phyloP scores from a whole-genome alignment of 2,113 vertebrate species.

The Mastomys coucha region DNA sequence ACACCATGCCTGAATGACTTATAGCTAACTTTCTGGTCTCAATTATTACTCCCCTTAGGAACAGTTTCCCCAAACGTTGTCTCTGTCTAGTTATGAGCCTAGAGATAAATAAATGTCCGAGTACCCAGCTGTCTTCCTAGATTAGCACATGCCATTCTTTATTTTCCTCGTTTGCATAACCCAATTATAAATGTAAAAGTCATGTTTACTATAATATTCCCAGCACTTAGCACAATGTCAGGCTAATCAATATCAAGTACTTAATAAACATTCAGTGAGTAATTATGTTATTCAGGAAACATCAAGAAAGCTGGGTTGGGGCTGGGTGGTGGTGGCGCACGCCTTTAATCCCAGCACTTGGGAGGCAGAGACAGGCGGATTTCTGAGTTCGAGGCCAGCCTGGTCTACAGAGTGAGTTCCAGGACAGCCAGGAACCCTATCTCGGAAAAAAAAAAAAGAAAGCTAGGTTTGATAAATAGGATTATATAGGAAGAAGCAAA shows the following conservation, averaged over 20 bases:
- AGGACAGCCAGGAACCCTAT: too few relatives aligned
- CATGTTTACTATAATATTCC: neutral
- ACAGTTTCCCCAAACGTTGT: neutral
- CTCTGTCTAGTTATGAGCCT: neutral
- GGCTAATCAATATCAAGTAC: neutral
- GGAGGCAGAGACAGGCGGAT: too few relatives aligned
- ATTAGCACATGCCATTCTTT: neutral
- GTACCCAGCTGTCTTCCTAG: neutral
- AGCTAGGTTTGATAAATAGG: too few relatives aligned
- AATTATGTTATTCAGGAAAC: neutral
- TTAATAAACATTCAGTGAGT: neutral
- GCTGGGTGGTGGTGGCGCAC: too few relatives aligned
- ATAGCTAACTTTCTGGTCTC: neutral
- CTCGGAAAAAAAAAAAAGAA: too few relatives aligned
- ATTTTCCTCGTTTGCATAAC: neutral
- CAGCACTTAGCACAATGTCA: neutral
- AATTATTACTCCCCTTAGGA: neutral
- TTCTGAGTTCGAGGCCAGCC: too few relatives aligned
- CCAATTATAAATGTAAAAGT: constrained; percentile 9
- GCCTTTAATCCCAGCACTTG: too few relatives aligned
- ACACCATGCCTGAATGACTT: neutral
- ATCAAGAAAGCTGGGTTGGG: neutral
- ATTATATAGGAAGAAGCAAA: neutral
- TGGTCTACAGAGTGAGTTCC: too few relatives aligned
- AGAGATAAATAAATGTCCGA: neutral